These are phyloP conservation scores for Rhingia campestris DNA, from an alignment of 2,888 invertebrate genomes.

Conservation along the genomic window DNA sequence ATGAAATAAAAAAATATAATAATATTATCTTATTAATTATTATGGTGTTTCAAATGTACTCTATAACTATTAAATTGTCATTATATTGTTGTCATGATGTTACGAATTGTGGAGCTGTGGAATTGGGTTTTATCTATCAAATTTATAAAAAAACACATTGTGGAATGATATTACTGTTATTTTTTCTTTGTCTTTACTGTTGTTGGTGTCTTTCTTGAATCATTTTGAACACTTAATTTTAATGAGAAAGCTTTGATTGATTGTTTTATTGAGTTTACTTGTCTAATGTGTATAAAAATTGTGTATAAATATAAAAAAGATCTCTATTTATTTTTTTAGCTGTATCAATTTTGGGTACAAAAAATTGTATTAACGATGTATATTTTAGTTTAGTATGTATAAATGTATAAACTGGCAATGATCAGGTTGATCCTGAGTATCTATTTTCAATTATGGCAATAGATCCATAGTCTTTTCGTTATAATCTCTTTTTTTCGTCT, in stretches of 20 bases:
- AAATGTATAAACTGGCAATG: conserved; percentile 72
- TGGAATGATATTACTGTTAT: conserved; percentile 62
- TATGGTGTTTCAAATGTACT: conserved; percentile 52
- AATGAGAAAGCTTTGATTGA: conserved; percentile 41
- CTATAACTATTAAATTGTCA: conserved; percentile 58
- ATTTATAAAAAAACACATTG: conserved; percentile 26
- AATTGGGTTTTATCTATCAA: conserved; percentile 11
- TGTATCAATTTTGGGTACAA: conserved; percentile 62
- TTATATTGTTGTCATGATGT: conserved; percentile 43
- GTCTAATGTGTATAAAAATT: conserved; percentile 65
- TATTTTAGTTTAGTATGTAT: conserved; percentile 48
- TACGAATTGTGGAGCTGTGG: conserved; percentile 40
- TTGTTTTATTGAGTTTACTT: conserved; percentile 49
- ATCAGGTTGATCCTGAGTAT: conserved; percentile 68
- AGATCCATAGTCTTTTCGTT: conserved; percentile 67
- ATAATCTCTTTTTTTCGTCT: conserved; percentile 26
- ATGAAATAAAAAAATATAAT: conserved; percentile 24
- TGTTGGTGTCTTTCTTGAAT: conserved; percentile 35
- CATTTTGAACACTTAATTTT: conserved; percentile 1
- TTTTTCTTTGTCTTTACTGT: neutral
- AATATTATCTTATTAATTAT: conserved; percentile 58
- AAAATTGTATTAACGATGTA: conserved; percentile 53
- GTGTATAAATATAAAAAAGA: conserved; percentile 70
- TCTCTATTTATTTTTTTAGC: conserved; percentile 23
- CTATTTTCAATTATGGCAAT: conserved; percentile 68